These are phyloP conservation scores for Sebastes fasciatus DNA, from an alignment of 2,113 vertebrate species.

Conservation along the genomic window DNA sequence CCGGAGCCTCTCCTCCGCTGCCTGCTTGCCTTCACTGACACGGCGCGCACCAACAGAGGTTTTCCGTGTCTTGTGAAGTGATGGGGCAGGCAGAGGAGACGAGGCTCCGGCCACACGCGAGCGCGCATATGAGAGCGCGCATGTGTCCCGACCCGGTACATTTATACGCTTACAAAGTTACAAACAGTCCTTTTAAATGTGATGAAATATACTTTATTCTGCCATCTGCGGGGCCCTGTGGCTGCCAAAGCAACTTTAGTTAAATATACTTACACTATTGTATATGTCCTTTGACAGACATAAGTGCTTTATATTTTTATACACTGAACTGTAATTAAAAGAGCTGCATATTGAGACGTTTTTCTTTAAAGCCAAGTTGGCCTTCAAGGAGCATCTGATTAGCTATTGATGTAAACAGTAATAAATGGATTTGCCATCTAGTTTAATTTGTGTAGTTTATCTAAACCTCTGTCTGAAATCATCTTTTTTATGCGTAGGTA, in stretches of 20 bases:
- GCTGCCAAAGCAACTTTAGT: neutral
- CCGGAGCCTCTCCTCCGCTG: too few species aligned
- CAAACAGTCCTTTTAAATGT: neutral
- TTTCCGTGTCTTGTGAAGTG: too few species aligned
- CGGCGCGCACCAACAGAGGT: too few species aligned
- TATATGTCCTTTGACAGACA: neutral
- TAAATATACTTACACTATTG: neutral
- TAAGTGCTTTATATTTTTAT: neutral
- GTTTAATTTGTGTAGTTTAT: neutral
- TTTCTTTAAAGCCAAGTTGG: neutral
- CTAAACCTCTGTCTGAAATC: neutral
- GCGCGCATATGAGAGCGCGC: too few species aligned
- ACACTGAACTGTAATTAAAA: neutral
- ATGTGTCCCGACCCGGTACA: too few species aligned
- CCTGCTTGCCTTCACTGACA: too few species aligned
- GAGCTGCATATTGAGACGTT: neutral
- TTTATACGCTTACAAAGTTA: too few species aligned
- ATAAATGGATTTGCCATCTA: neutral
- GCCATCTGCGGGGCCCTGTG: neutral
- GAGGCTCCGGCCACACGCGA: too few species aligned
- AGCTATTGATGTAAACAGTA: neutral
- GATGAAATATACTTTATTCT: neutral
- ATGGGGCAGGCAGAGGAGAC: too few species aligned
- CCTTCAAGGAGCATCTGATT: neutral
- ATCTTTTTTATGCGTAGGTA: neutral